Conservation (phyloP, 2,113 vertebrate species). For the Gallinago jamesoni region DNA sequence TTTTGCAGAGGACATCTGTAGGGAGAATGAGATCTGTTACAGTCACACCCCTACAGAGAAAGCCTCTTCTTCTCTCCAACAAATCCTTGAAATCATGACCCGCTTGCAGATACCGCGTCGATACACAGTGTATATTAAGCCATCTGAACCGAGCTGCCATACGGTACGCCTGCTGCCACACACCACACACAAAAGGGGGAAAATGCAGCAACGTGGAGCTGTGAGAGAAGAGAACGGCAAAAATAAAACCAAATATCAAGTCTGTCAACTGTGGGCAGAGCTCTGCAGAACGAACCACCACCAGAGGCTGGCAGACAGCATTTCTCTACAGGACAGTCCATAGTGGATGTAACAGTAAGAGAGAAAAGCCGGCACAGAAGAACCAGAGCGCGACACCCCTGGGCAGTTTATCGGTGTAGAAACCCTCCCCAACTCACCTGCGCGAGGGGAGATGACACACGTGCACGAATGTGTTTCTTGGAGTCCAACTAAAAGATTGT, state of each 20-base stretch:
- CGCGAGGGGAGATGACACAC: not conserved
- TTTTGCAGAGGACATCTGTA: not conserved
- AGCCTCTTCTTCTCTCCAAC: not conserved
- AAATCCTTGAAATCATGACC: not conserved
- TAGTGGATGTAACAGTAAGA: not conserved
- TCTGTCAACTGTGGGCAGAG: not conserved
- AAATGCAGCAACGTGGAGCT: not conserved
- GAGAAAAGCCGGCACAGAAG: not conserved
- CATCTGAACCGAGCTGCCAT: not conserved
- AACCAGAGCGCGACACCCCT: fast-evolving
- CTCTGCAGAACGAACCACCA: not conserved
- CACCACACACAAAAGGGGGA: not conserved
- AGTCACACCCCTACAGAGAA: not conserved
- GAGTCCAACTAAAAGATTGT: not conserved
- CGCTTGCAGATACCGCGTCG: not conserved
- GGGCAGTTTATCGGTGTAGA: not conserved
- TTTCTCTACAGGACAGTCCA: fast-evolving
- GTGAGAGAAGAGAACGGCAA: not conserved
- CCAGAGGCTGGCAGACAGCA: not conserved
- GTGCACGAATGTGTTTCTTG: not conserved
- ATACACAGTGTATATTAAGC: too few species aligned
- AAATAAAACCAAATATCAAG: not conserved
- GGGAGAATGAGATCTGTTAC: not conserved
- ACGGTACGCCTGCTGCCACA: not conserved
- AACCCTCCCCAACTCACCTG: not conserved